Conservation (phyloP, 2,113 vertebrate species). For the Perccottus glenii region DNA sequence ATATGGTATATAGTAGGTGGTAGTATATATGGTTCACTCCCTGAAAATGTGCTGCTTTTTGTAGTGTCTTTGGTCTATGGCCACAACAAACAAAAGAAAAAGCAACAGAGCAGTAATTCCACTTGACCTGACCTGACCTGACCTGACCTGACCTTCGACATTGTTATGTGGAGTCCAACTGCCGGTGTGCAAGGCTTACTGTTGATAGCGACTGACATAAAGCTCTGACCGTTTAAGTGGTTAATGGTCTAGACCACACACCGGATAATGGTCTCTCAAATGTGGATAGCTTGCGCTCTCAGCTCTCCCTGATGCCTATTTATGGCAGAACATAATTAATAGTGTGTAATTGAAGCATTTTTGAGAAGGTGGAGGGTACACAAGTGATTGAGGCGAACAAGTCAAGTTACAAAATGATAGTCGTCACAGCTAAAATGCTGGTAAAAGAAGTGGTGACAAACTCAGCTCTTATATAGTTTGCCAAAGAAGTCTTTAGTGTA, state of each 20-base stretch:
- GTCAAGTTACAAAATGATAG: no score
- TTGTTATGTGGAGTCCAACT: conserved; percentile 9
- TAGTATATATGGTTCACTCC: no score
- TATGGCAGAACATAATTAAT: conserved; percentile 58
- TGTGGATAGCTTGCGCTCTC: conserved; percentile 20
- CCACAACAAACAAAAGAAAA: conserved; percentile 13
- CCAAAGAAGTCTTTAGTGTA: no score
- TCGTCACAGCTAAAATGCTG: no score
- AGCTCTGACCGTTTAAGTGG: conserved; percentile 39
- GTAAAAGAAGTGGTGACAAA: no score
- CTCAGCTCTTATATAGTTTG: no score
- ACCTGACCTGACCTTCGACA: conserved; percentile 22
- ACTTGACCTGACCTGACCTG: conserved; percentile 16
- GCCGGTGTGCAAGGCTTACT: conserved; percentile 27
- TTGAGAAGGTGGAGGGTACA: conserved; percentile 23
- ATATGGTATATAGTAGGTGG: no score
- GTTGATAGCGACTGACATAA: conserved; percentile 51
- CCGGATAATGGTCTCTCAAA: conserved; percentile 48
- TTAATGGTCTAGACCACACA: conserved; percentile 55
- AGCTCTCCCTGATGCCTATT: conserved; percentile 44
- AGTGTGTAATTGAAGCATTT: conserved; percentile 40
- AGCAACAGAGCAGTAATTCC: conserved; percentile 4
- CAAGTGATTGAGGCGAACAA: not conserved
- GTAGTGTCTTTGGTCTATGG: no score
- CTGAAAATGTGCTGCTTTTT: no score